These are phyloP conservation scores for Zosterops hypoxanthus DNA, from an alignment of 2,113 vertebrate species.

Conservation along the genomic window DNA sequence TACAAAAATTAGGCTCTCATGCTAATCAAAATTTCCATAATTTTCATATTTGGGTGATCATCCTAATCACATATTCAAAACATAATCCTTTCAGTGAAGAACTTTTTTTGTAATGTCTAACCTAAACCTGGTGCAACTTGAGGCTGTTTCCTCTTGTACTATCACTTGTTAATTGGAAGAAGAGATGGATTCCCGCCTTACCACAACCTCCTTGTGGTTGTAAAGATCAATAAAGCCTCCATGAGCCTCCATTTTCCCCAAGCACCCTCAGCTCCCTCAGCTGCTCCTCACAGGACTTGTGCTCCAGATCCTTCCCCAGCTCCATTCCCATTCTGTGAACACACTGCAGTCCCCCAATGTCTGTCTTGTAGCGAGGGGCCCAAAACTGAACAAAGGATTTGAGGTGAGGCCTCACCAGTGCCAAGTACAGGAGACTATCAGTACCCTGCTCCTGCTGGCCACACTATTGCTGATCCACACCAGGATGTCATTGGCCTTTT, in stretches of 20 bases:
- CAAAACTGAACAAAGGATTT: not conserved
- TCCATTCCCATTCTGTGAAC: rapidly evolving
- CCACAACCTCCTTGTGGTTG: not conserved
- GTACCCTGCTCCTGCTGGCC: not conserved
- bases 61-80: not conserved
- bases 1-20: not conserved
- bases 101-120: not conserved
- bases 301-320: not conserved
- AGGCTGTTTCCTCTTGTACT: not conserved
- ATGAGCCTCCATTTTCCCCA: not conserved
- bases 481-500: not conserved
- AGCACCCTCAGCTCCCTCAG: not conserved
- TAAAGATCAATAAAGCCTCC: not conserved
- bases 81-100: not conserved
- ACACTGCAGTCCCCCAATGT: rapidly evolving
- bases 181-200: not conserved
- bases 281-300: not conserved
- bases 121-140: not conserved
- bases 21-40: not conserved
- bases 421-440: rapidly evolving
- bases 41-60: not conserved
- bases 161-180: not conserved
- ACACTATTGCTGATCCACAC: rapidly evolving
- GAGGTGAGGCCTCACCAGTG: too few species aligned
- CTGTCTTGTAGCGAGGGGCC: rapidly evolving